phyloP scores from a whole-genome alignment of 35 echinoderm and acorn worm genomes.

The Patiria miniata region DNA sequence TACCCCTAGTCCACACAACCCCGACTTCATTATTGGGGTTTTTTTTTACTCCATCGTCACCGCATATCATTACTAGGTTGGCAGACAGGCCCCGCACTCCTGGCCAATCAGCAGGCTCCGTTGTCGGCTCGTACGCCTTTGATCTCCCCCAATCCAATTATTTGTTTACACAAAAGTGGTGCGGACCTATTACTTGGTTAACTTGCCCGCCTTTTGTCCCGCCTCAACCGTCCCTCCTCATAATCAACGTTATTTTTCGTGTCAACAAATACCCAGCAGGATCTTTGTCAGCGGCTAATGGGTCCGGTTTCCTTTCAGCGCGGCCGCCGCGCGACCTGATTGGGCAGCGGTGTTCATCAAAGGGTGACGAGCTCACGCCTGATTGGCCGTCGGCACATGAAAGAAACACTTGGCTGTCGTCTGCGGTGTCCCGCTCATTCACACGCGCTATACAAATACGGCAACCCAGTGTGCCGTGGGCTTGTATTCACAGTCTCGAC shows the following conservation, averaged over 20 bases:
- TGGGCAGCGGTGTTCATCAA: slow-evolving; percentile 65
- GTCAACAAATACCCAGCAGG: slow-evolving; percentile 70
- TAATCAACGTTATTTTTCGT: slow-evolving; percentile 79
- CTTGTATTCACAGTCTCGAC: slow-evolving; percentile 19
- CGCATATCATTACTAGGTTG: slow-evolving; percentile 8
- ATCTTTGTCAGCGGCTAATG: slow-evolving; percentile 68
- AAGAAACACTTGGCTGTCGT: slow-evolving; percentile 44
- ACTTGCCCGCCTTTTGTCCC: slow-evolving; percentile 78
- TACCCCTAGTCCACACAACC: too few species aligned
- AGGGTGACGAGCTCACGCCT: slow-evolving; percentile 31
- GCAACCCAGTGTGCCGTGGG: slow-evolving; percentile 1
- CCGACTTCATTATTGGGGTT: too few species aligned
- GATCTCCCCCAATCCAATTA: slow-evolving; percentile 71
- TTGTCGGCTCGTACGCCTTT: slow-evolving; percentile 48
- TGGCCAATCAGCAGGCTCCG: slow-evolving; percentile 46
- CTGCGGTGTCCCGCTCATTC: slow-evolving; percentile 41
- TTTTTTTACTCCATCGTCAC: neutral
- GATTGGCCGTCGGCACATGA: slow-evolving; percentile 67
- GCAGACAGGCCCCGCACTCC: neutral
- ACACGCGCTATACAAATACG: slow-evolving; percentile 56
- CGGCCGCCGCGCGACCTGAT: slow-evolving; percentile 41
- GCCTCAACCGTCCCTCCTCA: slow-evolving; percentile 60
- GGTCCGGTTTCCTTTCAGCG: slow-evolving; percentile 62
- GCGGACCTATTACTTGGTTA: slow-evolving; percentile 74
- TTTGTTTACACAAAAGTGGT: slow-evolving; percentile 86